Evolutionary conservation across 30 jellyfish, hydroid and myxozoan genomes (phyloP), one percentile per base, ranked within the genome.

Genomic region (Aurelia sp.): DNA sequence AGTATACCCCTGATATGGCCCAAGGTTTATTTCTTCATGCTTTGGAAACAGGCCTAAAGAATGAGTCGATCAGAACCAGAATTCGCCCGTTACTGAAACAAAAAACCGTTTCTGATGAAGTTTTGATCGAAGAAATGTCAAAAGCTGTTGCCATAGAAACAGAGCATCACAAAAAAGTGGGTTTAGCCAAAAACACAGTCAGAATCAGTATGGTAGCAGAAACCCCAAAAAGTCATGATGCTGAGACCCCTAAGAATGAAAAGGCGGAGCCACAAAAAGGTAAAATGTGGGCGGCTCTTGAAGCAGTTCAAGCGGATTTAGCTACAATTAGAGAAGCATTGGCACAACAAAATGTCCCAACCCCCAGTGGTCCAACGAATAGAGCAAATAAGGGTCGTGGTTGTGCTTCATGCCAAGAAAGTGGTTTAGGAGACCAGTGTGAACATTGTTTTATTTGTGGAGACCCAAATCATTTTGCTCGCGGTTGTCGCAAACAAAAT

Each of bases 1-100:
- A 75, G 59, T 75, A 75, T 27, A 75, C 86, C 47, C 86, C 60
- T 51, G 86, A 75, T 52, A 75, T 75, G 86, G 86, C 86, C 60
- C 73, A 75, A 53, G 60, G 86, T 12, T 53, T 75, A 55, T 55
- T 75, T 57, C 86, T 75, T 53, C 86, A 75, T 75, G 86, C 86
- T 50, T 75, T 75, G 58, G 86, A 75, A 75, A 75, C 86, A 52
- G 73, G 73, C 18, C 58, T 68, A 68, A 68, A 68, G 22, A 30
- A 68, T 68, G 80, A 68, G 4, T 68, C 80, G 4, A 68, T 68
- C 5, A 68, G 61, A 24, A 65, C 76, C 8, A 65, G 2, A 68
- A 22, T 68, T 68, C 80, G 80, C 22, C 80, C 80, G 61, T 50
- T 74, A 35, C 47, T 57, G 67, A 41, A 79, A 66, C 68, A 79